Conservation (phyloP, 2,888 invertebrate species). For the Rhamphomyia laevipes region DNA sequence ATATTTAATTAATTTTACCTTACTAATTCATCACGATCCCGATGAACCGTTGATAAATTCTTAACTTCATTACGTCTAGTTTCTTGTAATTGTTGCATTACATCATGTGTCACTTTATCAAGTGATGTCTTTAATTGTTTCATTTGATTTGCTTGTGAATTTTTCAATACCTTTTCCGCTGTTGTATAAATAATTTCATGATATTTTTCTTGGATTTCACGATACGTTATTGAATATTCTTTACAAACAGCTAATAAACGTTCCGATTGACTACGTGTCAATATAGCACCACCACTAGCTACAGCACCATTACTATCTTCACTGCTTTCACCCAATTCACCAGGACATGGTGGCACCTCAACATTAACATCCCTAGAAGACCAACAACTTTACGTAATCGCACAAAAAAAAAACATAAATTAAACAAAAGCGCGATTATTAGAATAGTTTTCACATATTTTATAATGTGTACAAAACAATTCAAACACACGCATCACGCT, state of each 20-base stretch:
- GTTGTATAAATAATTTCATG: slow-evolving; percentile 64
- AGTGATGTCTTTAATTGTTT: slow-evolving; percentile 60
- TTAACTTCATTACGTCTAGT: slow-evolving; percentile 81
- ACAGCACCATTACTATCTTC: slow-evolving; percentile 29
- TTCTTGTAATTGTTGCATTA: slow-evolving; percentile 70
- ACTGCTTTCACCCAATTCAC: slow-evolving; percentile 39
- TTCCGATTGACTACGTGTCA: slow-evolving; percentile 53
- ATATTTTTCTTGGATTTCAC: slow-evolving; percentile 70
- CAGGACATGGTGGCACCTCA: slow-evolving; percentile 38
- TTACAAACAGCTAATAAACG: slow-evolving; percentile 48
- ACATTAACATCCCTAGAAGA: slow-evolving; percentile 31
- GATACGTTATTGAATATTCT: slow-evolving; percentile 58
- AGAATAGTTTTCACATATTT: too few relatives aligned
- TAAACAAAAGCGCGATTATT: too few relatives aligned
- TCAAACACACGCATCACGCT: too few relatives aligned
- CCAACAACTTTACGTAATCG: slow-evolving; percentile 8
- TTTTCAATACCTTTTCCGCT: slow-evolving; percentile 68
- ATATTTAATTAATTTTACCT: slow-evolving; percentile 43
- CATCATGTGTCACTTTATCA: slow-evolving; percentile 58
- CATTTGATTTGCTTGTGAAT: slow-evolving; percentile 68
- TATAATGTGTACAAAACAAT: too few relatives aligned
- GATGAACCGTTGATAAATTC: slow-evolving; percentile 70
- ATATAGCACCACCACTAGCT: slow-evolving; percentile 34
- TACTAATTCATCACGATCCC: slow-evolving; percentile 84
- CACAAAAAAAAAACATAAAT: too few relatives aligned